These are phyloP conservation scores for Laticauda laticaudata DNA, from an alignment of 2,113 vertebrate species.

Conservation along the genomic window DNA sequence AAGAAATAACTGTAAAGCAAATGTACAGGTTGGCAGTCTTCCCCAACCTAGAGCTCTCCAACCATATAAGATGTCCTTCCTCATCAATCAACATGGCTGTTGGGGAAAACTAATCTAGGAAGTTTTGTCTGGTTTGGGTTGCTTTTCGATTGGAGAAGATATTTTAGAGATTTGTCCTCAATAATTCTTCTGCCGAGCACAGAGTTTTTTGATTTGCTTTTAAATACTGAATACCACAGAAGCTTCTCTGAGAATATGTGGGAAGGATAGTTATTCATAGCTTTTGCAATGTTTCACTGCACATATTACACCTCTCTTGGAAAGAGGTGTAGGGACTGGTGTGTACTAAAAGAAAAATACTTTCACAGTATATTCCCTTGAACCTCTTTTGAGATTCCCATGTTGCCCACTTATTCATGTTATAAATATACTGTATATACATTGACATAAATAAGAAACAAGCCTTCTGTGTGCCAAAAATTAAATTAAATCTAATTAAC, in stretches of 20 bases:
- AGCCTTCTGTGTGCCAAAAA: constrained; percentile 47
- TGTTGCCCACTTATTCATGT: fast-evolving
- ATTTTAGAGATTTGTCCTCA: not conserved
- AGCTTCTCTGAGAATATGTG: not conserved
- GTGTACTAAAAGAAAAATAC: not conserved
- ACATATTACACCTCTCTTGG: not conserved
- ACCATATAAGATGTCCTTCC: not conserved
- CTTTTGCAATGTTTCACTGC: not conserved
- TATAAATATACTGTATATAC: constrained; percentile 31
- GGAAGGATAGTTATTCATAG: not conserved
- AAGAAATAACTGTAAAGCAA: not conserved
- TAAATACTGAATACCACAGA: constrained; percentile 4
- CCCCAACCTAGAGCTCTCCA: not conserved
- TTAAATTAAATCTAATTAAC: constrained; percentile 46
- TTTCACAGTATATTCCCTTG: not conserved
- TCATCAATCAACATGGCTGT: not conserved
- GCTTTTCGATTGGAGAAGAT: not conserved
- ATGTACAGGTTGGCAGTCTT: not conserved
- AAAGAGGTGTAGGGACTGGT: not conserved
- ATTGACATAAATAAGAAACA: constrained; percentile 38
- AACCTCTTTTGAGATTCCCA: not conserved
- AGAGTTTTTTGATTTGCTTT: not conserved
- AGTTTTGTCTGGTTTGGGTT: not conserved
- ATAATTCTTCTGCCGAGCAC: not conserved
- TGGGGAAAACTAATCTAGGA: not conserved